phyloP scores from a whole-genome alignment of 2,797 vertebrate genomes.

The Poeciliopsis turneri region DNA sequence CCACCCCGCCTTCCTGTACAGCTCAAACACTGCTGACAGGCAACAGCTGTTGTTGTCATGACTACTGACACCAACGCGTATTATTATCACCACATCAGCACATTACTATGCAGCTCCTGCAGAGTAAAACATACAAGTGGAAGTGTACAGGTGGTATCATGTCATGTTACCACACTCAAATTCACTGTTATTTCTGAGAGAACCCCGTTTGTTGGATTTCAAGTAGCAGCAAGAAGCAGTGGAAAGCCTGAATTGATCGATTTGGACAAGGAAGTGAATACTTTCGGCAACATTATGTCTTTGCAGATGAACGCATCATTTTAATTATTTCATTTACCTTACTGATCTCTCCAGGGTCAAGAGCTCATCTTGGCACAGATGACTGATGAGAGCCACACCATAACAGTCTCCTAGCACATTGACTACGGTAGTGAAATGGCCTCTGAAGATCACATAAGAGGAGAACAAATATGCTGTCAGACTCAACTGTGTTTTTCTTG shows the following conservation, averaged over 20 bases:
- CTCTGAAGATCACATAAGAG: background rate
- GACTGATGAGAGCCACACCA: background rate
- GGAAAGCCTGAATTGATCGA: background rate
- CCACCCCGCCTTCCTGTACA: background rate
- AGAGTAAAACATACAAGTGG: background rate
- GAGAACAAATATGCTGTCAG: background rate
- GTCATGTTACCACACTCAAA: background rate
- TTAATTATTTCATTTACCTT: background rate
- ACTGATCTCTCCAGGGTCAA: background rate
- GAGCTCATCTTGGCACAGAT: background rate
- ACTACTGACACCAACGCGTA: too few species aligned
- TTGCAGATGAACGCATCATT: background rate
- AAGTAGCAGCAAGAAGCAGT: background rate
- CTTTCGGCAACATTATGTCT: background rate
- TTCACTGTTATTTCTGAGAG: background rate
- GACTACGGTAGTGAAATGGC: background rate
- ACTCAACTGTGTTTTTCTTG: background rate
- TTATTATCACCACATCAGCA: too few species aligned
- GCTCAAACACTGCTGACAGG: background rate
- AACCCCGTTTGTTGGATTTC: too few species aligned
- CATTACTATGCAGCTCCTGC: too few species aligned
- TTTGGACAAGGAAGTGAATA: background rate
- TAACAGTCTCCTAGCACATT: slow-evolving; percentile 10
- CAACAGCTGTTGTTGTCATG: background rate
- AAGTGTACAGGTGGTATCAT: background rate